Evolutionary conservation across 2,797 vertebrate genomes (phyloP), one percentile per base, ranked within the genome.

Genomic region (Enteromius thamalakanensis): DNA sequence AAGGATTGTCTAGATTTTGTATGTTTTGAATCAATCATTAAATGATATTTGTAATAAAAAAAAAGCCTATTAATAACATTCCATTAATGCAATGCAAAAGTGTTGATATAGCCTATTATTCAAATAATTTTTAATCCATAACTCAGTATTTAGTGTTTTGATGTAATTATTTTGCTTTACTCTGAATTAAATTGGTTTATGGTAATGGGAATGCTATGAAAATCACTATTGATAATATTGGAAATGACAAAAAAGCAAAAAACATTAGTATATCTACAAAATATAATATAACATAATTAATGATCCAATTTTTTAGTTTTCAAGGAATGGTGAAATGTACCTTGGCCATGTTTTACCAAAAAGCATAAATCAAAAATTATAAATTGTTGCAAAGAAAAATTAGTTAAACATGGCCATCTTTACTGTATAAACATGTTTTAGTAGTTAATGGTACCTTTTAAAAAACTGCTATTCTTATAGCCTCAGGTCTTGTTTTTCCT

Each of bases 391-490:
- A 51, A 29, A 51, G 1, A 12, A 51, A 72, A 32, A 51, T 21
- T 0, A 0, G 49, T 62, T 64, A 55, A 70, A 82, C 26, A 72
- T 71, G 23, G n/a, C 47, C 34, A 34, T 79, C n/a, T 64, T 80
- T 14, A 6, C 79, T 45, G 64, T 85, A 53, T 58, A 37, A 37
- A 49, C 70, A 90, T 89, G 86, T 85, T 81, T 89, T 88, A 88
- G 76, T 89, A 87, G 81, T 45, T 1, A 15, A 64, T 67, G 69
- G 42, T 74, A 64, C 40, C 23, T 76, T 55, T 64, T 34, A 71
- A 9, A 49, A 29, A 53, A 74, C 60, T 8, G 34, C 37, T 87
- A 45, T 53, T 58, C 53, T 79, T 32, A 34, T 58, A 23, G 21
- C 80, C 62, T 84, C 45, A 6, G 47, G 71, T 85, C 70, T 69